phyloP scores from a whole-genome alignment of 2,113 vertebrate species.

The Promerops cafer region DNA sequence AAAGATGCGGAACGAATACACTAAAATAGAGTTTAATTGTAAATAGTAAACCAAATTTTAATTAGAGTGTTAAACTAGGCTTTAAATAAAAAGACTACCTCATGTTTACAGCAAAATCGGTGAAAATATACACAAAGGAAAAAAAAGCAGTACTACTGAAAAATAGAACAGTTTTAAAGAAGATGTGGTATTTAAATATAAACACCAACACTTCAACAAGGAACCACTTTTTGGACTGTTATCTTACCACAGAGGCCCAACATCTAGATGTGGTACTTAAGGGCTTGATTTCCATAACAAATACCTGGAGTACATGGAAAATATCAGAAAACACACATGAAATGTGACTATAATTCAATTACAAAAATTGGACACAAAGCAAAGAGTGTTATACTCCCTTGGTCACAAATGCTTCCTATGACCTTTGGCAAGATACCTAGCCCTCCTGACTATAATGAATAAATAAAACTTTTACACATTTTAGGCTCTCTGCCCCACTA shows the following conservation, averaged over 20 bases:
- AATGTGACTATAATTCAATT: neutral
- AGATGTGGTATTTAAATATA: neutral
- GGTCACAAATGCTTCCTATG: neutral
- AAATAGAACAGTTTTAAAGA: neutral
- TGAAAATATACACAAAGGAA: neutral
- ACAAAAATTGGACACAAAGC: neutral
- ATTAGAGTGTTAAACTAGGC: slow-evolving; percentile 52
- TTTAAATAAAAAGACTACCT: slow-evolving; percentile 49
- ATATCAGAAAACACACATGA: neutral
- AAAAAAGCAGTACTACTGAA: neutral
- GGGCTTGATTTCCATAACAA: neutral
- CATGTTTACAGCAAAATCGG: neutral
- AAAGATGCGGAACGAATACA: slow-evolving; percentile 54
- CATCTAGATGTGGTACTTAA: neutral
- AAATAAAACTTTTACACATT: neutral
- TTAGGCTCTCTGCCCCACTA: neutral
- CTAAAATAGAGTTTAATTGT: slow-evolving; percentile 57
- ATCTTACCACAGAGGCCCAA: neutral
- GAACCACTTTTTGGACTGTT: neutral
- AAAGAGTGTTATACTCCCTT: neutral
- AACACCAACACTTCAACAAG: neutral
- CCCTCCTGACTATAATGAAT: neutral
- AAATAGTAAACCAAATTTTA: slow-evolving; percentile 52
- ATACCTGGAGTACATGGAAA: neutral
- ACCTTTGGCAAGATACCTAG: neutral